phyloP scores from a whole-genome alignment of 2,888 invertebrate genomes.

The Pterostichus madidus region DNA sequence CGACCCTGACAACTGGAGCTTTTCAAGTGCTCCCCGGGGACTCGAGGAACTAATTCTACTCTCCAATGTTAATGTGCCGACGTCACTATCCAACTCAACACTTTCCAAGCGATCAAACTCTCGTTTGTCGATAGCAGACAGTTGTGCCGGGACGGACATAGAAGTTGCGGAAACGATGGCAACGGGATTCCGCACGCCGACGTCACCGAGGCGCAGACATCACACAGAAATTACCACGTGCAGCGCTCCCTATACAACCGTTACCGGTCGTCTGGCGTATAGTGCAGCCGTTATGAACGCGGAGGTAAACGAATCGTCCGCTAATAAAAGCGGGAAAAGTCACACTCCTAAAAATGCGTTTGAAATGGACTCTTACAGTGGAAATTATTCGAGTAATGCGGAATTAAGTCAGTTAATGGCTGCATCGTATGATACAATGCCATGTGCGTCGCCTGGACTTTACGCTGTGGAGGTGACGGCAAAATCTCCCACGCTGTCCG shows the following conservation, averaged over 20 bases:
- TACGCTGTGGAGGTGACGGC: conserved; percentile 79
- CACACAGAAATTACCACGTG: conserved; percentile 79
- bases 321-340: conserved; percentile 71
- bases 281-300: conserved; percentile 84
- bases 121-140: conserved; percentile 82
- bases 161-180: conserved; percentile 82
- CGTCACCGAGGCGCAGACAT: conserved; percentile 81
- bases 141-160: conserved; percentile 81
- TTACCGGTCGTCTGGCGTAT: conserved; percentile 83
- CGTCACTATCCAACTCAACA: conserved; percentile 74
- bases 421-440: conserved; percentile 78
- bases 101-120: conserved; percentile 77
- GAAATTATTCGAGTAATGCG: conserved; percentile 72
- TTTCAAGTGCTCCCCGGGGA: conserved; percentile 83
- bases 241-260: conserved; percentile 83
- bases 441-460: conserved; percentile 79
- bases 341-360: conserved; percentile 75
- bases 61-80: conserved; percentile 77
- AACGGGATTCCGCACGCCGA: conserved; percentile 77
- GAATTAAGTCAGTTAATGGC: conserved; percentile 78
- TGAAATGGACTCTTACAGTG: conserved; percentile 70
- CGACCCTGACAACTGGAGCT: conserved; percentile 84
- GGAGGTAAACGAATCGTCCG: conserved; percentile 78
- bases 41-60: conserved; percentile 81
- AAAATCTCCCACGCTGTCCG: conserved; percentile 82